Evolutionary conservation across 2,888 invertebrate species (phyloP).

Genomic region (Pachydiplax longipennis): DNA sequence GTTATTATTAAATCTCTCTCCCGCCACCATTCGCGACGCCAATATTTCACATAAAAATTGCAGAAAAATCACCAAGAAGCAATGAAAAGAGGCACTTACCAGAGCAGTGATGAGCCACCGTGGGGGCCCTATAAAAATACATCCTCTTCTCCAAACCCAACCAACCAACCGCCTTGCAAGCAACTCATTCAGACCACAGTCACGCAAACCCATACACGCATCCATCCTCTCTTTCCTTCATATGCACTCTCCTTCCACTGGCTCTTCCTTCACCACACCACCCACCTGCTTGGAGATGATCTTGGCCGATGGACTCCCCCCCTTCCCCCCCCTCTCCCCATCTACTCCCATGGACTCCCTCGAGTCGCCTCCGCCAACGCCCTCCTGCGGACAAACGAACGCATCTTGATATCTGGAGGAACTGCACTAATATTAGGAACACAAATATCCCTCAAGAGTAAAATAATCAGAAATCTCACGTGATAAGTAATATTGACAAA

Average conservation of each 20-base stretch:
- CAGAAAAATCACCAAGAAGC: no score
- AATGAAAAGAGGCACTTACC: no score
- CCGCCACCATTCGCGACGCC: no score
- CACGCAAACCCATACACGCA: not conserved
- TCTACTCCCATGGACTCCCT: constrained; percentile 53
- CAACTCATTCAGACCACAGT: not conserved
- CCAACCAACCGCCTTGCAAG: not conserved
- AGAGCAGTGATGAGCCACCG: no score
- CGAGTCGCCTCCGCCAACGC: constrained; percentile 53
- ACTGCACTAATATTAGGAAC: no score
- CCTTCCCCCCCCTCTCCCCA: constrained; percentile 4
- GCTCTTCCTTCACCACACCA: constrained; percentile 5
- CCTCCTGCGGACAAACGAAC: constrained; percentile 53
- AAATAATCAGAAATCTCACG: no score
- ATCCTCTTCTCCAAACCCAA: not conserved
- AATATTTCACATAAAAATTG: no score
- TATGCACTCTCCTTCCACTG: not conserved
- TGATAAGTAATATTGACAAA: no score
- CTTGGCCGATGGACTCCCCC: constrained; percentile 48
- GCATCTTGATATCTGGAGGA: no score
- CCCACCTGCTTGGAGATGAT: constrained; percentile 52
- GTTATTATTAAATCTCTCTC: no score
- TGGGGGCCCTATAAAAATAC: not conserved
- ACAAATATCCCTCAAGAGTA: no score
- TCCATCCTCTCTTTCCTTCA: not conserved